Conservation (phyloP, 2,113 vertebrate genomes). For the Strix aluco region DNA sequence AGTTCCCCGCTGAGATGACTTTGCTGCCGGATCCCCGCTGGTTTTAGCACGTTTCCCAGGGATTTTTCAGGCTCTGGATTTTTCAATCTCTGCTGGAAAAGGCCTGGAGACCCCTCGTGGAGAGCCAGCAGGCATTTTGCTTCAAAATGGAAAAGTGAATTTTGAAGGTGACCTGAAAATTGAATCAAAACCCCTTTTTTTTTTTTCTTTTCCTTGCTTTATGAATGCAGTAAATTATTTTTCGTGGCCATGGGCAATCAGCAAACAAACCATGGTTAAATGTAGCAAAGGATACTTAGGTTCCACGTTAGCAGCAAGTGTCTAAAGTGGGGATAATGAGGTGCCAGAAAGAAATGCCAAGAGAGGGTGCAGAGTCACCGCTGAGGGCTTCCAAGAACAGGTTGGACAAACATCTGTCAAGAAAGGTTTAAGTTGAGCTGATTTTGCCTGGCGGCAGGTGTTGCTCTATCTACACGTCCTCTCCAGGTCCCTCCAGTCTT, state of each 20-base stretch:
- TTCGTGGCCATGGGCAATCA: not conserved
- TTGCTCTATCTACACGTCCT: not conserved
- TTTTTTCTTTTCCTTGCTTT: not conserved
- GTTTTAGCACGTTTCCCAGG: not conserved
- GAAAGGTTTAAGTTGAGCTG: not conserved
- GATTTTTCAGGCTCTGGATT: not conserved
- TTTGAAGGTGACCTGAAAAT: not conserved
- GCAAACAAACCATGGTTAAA: rapidly evolving
- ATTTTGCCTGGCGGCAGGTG: not conserved
- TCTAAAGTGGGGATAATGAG: not conserved
- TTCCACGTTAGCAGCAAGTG: not conserved
- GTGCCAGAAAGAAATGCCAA: not conserved
- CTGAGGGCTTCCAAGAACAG: not conserved
- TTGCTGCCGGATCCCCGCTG: not conserved
- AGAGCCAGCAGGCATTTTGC: not conserved
- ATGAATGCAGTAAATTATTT: not conserved
- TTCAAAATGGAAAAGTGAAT: rapidly evolving
- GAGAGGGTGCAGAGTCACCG: not conserved
- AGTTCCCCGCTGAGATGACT: rapidly evolving
- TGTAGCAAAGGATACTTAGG: not conserved
- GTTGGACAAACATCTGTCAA: not conserved
- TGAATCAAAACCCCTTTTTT: rapidly evolving
- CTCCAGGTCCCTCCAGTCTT: not conserved
- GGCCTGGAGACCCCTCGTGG: not conserved
- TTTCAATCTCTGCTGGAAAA: not conserved